These are phyloP conservation scores for Lysiphlebus fabarum DNA, from an alignment of 1,140 invertebrate species.

Conservation along the genomic window DNA sequence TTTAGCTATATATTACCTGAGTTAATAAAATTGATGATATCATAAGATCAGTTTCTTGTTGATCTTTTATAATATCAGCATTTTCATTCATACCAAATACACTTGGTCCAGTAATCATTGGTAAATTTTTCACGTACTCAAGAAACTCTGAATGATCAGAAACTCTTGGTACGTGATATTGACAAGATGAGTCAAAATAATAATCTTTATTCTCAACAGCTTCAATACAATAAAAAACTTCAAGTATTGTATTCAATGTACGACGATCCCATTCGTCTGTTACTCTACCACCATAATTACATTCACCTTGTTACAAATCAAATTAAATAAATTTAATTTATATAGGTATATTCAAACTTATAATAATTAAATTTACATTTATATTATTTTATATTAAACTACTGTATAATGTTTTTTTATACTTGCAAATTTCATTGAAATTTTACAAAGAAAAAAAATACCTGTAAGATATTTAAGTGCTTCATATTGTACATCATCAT, in stretches of 20 bases:
- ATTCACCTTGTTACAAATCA: slow-evolving; percentile 70
- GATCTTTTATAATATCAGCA: slow-evolving; percentile 90
- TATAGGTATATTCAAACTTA: too few species aligned
- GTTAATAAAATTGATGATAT: slow-evolving; percentile 78
- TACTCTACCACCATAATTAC: slow-evolving; percentile 94
- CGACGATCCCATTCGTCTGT: slow-evolving; percentile 94
- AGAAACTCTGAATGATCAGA: slow-evolving; percentile 75
- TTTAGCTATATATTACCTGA: too few species aligned
- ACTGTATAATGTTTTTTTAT: too few species aligned
- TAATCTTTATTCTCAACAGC: slow-evolving; percentile 59
- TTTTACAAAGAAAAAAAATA: too few species aligned
- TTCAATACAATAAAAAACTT: slow-evolving; percentile 73
- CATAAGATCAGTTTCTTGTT: slow-evolving; percentile 77
- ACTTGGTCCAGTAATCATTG: slow-evolving; percentile 73
- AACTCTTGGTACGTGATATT: slow-evolving; percentile 73
- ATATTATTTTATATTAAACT: too few species aligned
- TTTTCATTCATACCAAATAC: slow-evolving; percentile 91
- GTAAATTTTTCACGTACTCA: slow-evolving; percentile 72
- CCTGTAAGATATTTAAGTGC: slow-evolving; percentile 82
- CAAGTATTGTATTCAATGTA: slow-evolving; percentile 79
- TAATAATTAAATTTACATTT: too few species aligned
- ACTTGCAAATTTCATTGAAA: too few species aligned
- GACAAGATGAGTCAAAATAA: slow-evolving; percentile 62
- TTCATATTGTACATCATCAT: slow-evolving; percentile 82
- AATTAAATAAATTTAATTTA: too few species aligned